Evolutionary conservation across 2,797 vertebrate species (phyloP), one percentile per base, ranked within the genome.

Genomic region (Pygocentrus nattereri): DNA sequence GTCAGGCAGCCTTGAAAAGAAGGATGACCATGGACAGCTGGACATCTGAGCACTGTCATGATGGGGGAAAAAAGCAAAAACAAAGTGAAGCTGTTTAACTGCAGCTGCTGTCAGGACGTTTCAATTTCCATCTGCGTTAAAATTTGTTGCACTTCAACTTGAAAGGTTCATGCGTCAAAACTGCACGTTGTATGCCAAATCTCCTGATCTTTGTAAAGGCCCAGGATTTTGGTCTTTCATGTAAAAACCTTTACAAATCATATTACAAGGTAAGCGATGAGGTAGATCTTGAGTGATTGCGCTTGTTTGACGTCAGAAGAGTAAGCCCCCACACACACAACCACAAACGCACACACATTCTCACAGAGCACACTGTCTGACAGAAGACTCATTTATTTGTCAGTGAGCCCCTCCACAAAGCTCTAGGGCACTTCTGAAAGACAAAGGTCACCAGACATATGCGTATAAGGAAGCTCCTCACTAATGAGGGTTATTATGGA

Each of bases 401-500:
- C 70, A 74, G 50, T 1, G 69, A 84, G 87, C 85, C 87, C 82
- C 78, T 76, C 69, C 76, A 89, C 89, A 90, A 71, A 83, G 86
- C 85, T 83, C 77, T 82, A 86, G 78, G 88, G 89, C 90, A 79
- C 85, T 90, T 94, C 91, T 93, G 91, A 94, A 93, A 95, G 90
- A 88, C 88, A 92, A 93, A 93, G 93, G 92, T 94, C 93, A 93
- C 83, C 84, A 50, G 72, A 90, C 84, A 76, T 71, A 80, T 88
- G 87, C 87, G 88, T 88, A 91, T 84, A 85, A 92, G 92, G 90
- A 93, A 91, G 90, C 93, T 90, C 88, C 85, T 80, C 78, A 86
- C 90, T 94, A 94, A 94, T 93, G 89, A 92, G 89, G 85, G 83
- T 91, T 93, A 93, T 94, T 94, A 93, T 34, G 88, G 91, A 90